Percentiles rank a stretch among this genome's conserved stretches.
Evolutionary conservation across 2,113 vertebrate genomes (phyloP).

Genomic region (Microtus oregoni): DNA sequence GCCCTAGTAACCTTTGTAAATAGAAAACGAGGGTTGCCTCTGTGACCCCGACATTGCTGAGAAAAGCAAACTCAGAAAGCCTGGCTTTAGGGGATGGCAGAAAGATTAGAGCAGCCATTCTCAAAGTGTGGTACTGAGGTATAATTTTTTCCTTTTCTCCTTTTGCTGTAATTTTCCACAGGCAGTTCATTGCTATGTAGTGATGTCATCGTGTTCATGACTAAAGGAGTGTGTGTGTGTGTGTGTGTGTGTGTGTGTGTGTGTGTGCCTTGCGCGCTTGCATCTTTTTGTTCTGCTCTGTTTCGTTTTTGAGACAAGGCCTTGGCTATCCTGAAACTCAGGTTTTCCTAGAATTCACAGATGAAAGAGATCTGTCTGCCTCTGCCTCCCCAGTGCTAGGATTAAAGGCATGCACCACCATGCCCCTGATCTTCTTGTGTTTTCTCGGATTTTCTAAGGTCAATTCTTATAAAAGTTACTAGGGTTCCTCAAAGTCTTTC

Average conservation of each 20-base stretch:
- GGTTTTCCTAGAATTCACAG: not conserved
- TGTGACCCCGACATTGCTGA: not conserved
- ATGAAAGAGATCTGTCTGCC: not conserved
- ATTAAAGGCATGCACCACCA: not conserved
- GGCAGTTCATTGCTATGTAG: not conserved
- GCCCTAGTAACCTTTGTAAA: not conserved
- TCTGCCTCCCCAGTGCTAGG: not conserved
- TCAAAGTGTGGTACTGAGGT: not conserved
- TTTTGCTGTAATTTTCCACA: conserved; percentile 70
- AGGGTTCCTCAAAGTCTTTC: conserved; percentile 31
- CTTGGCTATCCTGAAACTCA: not conserved
- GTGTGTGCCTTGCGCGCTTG: accelerated
- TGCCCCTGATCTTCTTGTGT: not conserved
- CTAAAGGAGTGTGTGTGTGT: conserved; percentile 4
- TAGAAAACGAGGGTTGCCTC: not conserved
- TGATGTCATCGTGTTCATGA: conserved; percentile 54
- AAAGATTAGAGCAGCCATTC: not conserved
- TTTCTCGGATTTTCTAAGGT: conserved; percentile 38
- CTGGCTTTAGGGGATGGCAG: not conserved
- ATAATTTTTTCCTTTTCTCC: conserved; percentile 47
- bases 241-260: not conserved
- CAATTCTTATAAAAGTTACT: not conserved
- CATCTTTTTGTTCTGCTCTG: not conserved
- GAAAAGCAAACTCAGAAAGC: not conserved
- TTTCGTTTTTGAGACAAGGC: not conserved